Base-by-base conservation (phyloP, 1,140 invertebrate species). In the Cotesia vestalis region DNA sequence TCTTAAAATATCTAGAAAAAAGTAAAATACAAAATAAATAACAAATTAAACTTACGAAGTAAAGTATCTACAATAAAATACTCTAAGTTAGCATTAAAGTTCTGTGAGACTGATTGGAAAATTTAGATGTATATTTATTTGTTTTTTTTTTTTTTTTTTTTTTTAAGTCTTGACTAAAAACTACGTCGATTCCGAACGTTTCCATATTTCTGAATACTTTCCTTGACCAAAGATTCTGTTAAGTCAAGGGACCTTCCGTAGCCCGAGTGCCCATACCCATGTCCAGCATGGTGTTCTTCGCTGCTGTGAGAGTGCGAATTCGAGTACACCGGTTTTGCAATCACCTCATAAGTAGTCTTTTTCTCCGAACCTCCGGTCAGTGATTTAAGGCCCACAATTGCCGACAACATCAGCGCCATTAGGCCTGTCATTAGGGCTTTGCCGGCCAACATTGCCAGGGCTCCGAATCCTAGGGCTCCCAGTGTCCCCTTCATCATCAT, bases 371-470 rank as follows among this genome's bases (percentile, higher is more conserved):
- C 90, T 4, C 88, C 79, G 0, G 91, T 88, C n/a, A 94, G 78
- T 0, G 91, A 91, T 75, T 94, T 94, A 4, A 95, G 82, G 0
- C 93, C 93, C 34, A 94, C 89, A 38, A 95, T 91, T 1, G 91
- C 92, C 0, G 94, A 93, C 0, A 95, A 84, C 81, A 94, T 90
- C 1, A 95, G 84, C 0, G 94, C 92, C 89, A 95, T 92, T 36
- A 95, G 77, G 11, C 92, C 93, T 0, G 93, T 93, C 92, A 95
- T 94, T 8, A 95, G 80, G 2, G 94, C 94, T 84, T 95, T 95
- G n/a, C 94, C 94, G 3, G 94, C 93, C 3, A 95, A 84, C 53
- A 93, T 85, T 0, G 93, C 93, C 1, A 95, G 81, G 0, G 90
- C 92, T n/a, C 92, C 93, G 67, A 95, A 86, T 5, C 91, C 93